Base-by-base conservation (phyloP, 2,888 invertebrate species). In the Carcina quercana region DNA sequence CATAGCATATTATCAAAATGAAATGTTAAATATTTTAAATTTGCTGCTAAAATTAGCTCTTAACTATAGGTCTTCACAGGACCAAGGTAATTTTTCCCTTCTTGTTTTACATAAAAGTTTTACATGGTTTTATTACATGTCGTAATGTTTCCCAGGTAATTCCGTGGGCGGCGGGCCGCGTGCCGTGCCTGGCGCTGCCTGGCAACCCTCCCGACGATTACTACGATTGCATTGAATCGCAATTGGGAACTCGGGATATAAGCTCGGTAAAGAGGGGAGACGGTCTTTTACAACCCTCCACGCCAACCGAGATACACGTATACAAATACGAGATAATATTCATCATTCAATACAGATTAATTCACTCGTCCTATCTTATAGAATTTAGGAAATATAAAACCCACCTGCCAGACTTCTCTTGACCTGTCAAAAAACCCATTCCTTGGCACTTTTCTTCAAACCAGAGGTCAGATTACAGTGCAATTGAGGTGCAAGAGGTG, bases 381-480 rank as follows among this genome's bases (percentile, higher is more conserved):
- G n/a, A n/a, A n/a, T n/a, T n/a, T n/a, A n/a, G n/a, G n/a, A 29
- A 33, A 33, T 34, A 27, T 11, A 15, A 28, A 33, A 71, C 78
- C 67, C 56, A 79, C 79, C 79, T 75, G 78, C 73, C 75, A 79
- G 72, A 67, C 72, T 75, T 71, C 67, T 56, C 62, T 66, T 47
- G 58, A 73, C 51, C 69, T 75, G 80, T 76, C 82, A 80, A 75
- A 78, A 58, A 58, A 52, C 48, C 61, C 54, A 61, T 64, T 49
- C 50, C 56, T 52, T 32, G 21, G 36, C 31, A 28, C 20, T 13
- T 12, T 13, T 2, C 1, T 31, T 15, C 4, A 8, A 24, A 15
- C 22, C 30, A 21, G 8, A 15, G 5, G 34, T 30, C 24, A 25
- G 25, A 3, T 13, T 22, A 10, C 13, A 24, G 15, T 25, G 13